Evolutionary conservation across 2,888 invertebrate genomes (phyloP), one percentile per base, ranked within the genome.

Genomic region (Augochlorella aurata): DNA sequence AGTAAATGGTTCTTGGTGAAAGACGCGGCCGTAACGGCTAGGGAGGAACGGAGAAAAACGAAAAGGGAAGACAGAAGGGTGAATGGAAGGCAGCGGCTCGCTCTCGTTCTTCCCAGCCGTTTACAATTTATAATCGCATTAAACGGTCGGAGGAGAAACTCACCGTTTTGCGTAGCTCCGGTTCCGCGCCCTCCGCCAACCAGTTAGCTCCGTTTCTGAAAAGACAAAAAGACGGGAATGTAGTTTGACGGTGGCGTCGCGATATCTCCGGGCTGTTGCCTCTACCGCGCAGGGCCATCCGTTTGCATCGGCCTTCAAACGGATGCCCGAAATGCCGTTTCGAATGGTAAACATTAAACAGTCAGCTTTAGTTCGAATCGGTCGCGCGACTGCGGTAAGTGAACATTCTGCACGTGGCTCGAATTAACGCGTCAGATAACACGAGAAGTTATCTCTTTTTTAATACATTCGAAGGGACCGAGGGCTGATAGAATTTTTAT

Each of bases 61-160:
- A n/a, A 21, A 49, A 52, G 47, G 50, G 69, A 63, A 38, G 38
- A 52, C 24, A 50, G 73, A 50, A 44, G 61, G 52, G 38, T 67
- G 66, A 70, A 61, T 49, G 63, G 68, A 24, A 21, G 68, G 73
- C 71, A 75, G 78, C 61, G 24, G 21, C 54, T 21, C 21, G 38
- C 73, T 84, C 84, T 88, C 85, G 85, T 88, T 90, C 85, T 87
- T 87, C 79, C 84, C 85, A 87, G 82, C 85, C 88, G 86, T 88
- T 89, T 88, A 88, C 87, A 87, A 90, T 90, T 89, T 90, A 88
- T 87, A 90, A 91, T 89, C 85, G 87, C 82, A 90, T 89, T 88
- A 85, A 76, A 83, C 52, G 79, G 71, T 44, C 72, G 81, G 71
- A 77, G 75, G 68, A 77, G 87, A 77, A 87, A 89, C 90, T 89